Evolutionary conservation across 2,888 invertebrate genomes (phyloP).

Genomic region (Strigamia maritima): DNA sequence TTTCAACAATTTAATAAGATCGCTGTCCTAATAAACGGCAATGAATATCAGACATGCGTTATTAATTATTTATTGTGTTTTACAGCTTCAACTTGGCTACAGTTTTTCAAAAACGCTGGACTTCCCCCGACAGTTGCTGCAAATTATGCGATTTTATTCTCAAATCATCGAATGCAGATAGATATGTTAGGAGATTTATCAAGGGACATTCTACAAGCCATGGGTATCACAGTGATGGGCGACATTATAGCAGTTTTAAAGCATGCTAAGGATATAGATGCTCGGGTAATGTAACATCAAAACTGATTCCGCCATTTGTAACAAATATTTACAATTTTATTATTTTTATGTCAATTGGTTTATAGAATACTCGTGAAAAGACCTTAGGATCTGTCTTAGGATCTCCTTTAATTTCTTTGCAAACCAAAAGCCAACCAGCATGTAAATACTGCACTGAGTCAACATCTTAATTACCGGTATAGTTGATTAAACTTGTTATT

Average conservation of each 20-base stretch:
- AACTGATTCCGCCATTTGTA: background rate
- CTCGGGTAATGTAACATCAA: conserved; percentile 51
- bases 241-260: conserved; percentile 65
- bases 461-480: background rate
- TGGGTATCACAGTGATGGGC: conserved; percentile 73
- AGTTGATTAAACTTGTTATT: background rate
- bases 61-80: conserved; percentile 44
- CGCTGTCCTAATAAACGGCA: background rate
- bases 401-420: background rate
- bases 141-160: conserved; percentile 79
- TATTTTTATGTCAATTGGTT: background rate
- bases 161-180: conserved; percentile 78
- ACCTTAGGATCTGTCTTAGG: background rate
- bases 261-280: conserved; percentile 61
- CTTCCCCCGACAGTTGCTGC: conserved; percentile 75
- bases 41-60: background rate
- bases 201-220: conserved; percentile 80
- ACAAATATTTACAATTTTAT: background rate
- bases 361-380: conserved; percentile 4
- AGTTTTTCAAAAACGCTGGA: conserved; percentile 80
- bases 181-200: conserved; percentile 83
- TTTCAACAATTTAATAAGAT: background rate
- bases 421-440: background rate
- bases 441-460: background rate
- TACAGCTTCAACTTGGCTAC: conserved; percentile 69